Base-by-base conservation (phyloP, 2,888 invertebrate species). In the Morpho achilles region DNA sequence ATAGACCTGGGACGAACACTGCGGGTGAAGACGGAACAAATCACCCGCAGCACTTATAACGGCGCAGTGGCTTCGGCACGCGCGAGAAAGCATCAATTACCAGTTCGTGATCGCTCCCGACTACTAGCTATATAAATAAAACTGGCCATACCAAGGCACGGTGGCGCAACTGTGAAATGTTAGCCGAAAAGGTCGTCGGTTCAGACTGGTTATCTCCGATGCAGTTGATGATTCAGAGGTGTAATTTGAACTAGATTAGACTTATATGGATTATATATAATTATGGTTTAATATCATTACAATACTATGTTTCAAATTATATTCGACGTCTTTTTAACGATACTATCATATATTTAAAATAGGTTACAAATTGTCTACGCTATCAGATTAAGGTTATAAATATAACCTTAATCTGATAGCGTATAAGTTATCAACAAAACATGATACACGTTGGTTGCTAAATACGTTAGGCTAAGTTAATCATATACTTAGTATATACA, bases 81-180 rank as follows among this genome's bases (percentile, higher is more conserved):
- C 71, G 75, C 72, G 68, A 64, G 67, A 78, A 78, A 79, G 82
- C 89, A 89, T 88, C 89, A 87, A 88, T 90, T 90, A 90, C 84
- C 73, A 69, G 76, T 76, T 87, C 89, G 89, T 88, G 89, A 87
- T 80, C 85, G 88, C 89, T 86, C 82, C 88, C 81, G 86, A 81
- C 83, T 83, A 82, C 82, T 77, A 79, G 77, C 80, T 80, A 84
- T 88, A 87, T 87, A 88, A 87, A 88, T 87, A 88, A 87, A 86
- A 79, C 79, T 76, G 75, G 75, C 76, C 75, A 79, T 79, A 74
- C 72, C 75, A 76, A 74, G 71, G 69, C 73, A 72, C 81, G 79
- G 85, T 85, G 84, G 84, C 83, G 85, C 83, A 85, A 87, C 84
- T 79, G 84, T 80, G 84, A 87, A 86, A 85, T 83, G 84, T 80